Conservation (phyloP, 2,797 vertebrate genomes). For the Galagoides demidoff region DNA sequence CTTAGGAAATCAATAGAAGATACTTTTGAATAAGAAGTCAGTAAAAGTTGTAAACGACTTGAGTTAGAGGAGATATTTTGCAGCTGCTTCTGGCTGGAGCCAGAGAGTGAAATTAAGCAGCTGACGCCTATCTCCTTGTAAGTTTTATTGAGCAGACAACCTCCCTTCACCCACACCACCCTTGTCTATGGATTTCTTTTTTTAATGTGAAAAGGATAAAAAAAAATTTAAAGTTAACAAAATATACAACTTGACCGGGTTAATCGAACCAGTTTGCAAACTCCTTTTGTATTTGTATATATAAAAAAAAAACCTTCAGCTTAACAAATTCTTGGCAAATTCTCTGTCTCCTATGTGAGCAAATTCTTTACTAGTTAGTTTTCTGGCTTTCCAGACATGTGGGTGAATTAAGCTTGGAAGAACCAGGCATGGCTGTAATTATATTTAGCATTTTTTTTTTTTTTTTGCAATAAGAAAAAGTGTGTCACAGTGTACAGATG, state of each 20-base stretch:
- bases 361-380: constrained; percentile 80
- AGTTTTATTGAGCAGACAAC: constrained; percentile 67
- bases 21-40: constrained; percentile 72
- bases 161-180: constrained; percentile 49
- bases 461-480: constrained; percentile 79
- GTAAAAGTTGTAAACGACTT: constrained; percentile 68
- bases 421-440: constrained; percentile 83
- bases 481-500: constrained; percentile 82
- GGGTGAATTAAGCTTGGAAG: constrained; percentile 75
- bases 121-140: constrained; percentile 71
- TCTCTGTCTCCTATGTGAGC: constrained; percentile 56
- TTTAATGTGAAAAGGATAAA: constrained; percentile 64
- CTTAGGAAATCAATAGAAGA: constrained; percentile 60
- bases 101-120: constrained; percentile 64
- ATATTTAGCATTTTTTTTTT: constrained; percentile 73
- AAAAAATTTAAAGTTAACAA: constrained; percentile 74
- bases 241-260: constrained; percentile 74
- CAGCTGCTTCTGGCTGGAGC: constrained; percentile 68
- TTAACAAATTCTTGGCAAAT: constrained; percentile 80
- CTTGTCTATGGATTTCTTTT: not conserved
- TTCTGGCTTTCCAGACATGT: constrained; percentile 77
- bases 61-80: constrained; percentile 64
- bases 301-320: constrained; percentile 78
- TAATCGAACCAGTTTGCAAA: constrained; percentile 79
- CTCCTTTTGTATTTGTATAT: constrained; percentile 74